Evolutionary conservation across 2,888 invertebrate genomes (phyloP).

Genomic region (Hyles lineata): DNA sequence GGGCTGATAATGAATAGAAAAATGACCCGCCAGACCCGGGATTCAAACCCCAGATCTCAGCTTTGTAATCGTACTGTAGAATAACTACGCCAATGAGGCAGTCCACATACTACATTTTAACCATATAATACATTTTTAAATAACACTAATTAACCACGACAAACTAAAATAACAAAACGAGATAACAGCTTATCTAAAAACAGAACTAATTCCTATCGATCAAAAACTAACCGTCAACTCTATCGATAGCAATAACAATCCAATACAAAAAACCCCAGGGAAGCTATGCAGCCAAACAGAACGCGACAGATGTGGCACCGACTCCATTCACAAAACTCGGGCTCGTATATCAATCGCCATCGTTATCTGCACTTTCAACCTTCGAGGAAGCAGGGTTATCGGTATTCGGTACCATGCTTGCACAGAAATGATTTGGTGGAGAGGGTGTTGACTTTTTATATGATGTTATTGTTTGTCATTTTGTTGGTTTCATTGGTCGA

Average conservation of each 20-base stretch:
- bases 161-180: neutral
- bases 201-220: neutral
- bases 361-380: constrained; percentile 58
- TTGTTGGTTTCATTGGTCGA: too few relatives aligned
- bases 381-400: constrained; percentile 67
- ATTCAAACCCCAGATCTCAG: too few relatives aligned
- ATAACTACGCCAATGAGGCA: too few relatives aligned
- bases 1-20: too few relatives aligned
- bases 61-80: too few relatives aligned
- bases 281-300: constrained; percentile 6
- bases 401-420: constrained; percentile 41
- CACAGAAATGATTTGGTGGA: neutral
- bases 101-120: too few relatives aligned
- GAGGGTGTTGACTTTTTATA: neutral
- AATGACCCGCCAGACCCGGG: too few relatives aligned
- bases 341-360: constrained; percentile 48
- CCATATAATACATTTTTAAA: neutral
- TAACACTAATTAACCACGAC: neutral
- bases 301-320: constrained; percentile 7
- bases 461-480: neutral
- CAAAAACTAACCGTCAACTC: neutral
- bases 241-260: constrained; percentile 8
- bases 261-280: neutral
- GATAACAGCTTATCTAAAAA: neutral
- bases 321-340: constrained; percentile 52